Base-by-base conservation (phyloP, 2,888 invertebrate species). In the Hirtodrosophila confusa region DNA sequence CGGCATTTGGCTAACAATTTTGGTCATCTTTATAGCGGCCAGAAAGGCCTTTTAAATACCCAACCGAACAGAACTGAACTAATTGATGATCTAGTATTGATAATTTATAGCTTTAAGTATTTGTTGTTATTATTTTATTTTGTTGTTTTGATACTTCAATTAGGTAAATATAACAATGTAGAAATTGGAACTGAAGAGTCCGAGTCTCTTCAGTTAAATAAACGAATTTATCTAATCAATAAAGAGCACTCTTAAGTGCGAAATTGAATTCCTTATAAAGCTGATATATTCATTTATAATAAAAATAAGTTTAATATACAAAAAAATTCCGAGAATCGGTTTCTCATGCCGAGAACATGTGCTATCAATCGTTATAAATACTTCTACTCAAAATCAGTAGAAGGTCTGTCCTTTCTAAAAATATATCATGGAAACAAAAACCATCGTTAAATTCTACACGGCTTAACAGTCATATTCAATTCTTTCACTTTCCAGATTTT, bases 221-320 rank as follows among this genome's bases (percentile, higher is more conserved):
- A 29, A 10, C 23, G 3, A 17, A 35, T 49, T 71, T 69, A 69
- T 71, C 66, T 71, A 47, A 69, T 71, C 69, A 57, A 49, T 40
- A 29, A 37, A 24, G 29, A 37, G n/a, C 43, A 29, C 50, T 39
- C 24, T 11, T 17, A 41, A 8, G 5, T 40, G 36, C 36, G 8
- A 57, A 56, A 44, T 48, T 29, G 12, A 55, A 39, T 54, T 39
- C 48, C 35, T n/a, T 51, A 45, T 39, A 56, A 57, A 43, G 3
- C 8, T 55, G 36, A 56, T 43, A 39, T 43, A 53, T 67, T 45
- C 17, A 49, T 50, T 39, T 31, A 31, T 6, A 9, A 31, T 4
- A 27, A 27, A 3, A 27, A 27, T 27, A 31, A 31, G 8, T 31
- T 31, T 31, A 31, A 8, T 8, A 31, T 31, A 27, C 27, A 27